Percentiles rank a stretch among this genome's conserved stretches.
Conservation (phyloP, 2,797 vertebrate genomes). For the Allobates femoralis region DNA sequence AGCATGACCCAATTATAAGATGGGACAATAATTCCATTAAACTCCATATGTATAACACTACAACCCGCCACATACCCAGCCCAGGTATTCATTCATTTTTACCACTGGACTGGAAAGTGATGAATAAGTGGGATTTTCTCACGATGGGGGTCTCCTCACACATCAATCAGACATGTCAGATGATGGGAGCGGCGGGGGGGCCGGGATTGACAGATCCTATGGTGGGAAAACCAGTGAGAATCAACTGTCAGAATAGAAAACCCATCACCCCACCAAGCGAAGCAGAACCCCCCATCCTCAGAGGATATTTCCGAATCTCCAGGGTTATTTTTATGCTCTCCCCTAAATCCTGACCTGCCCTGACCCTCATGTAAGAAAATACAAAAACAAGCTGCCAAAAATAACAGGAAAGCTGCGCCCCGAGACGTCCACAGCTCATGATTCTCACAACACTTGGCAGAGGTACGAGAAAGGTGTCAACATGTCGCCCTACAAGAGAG, state of each 20-base stretch:
- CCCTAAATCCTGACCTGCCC: constrained; percentile 41
- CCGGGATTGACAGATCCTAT: background rate
- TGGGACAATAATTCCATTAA: background rate
- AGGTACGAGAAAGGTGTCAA: constrained; percentile 7
- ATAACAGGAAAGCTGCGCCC: constrained; percentile 53
- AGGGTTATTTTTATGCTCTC: background rate
- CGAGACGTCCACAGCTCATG: constrained; percentile 47
- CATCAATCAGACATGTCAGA: background rate
- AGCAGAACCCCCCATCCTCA: background rate
- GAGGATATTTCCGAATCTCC: too few relatives aligned
- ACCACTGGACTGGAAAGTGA: too few relatives aligned
- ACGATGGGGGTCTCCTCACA: background rate
- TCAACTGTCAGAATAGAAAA: too few relatives aligned
- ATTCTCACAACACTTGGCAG: constrained; percentile 12
- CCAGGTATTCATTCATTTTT: too few relatives aligned
- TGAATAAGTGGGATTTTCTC: background rate
- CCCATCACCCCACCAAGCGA: background rate
- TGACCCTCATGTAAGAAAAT: constrained; percentile 14
- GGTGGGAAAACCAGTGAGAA: background rate
- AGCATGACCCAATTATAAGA: background rate
- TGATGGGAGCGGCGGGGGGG: too few relatives aligned
- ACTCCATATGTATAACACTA: background rate
- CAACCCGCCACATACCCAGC: background rate
- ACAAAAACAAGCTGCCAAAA: constrained; percentile 39
- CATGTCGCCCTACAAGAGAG: constrained; percentile 24